These are phyloP conservation scores for Corapipo altera DNA, from an alignment of 2,113 vertebrate genomes.

Conservation along the genomic window DNA sequence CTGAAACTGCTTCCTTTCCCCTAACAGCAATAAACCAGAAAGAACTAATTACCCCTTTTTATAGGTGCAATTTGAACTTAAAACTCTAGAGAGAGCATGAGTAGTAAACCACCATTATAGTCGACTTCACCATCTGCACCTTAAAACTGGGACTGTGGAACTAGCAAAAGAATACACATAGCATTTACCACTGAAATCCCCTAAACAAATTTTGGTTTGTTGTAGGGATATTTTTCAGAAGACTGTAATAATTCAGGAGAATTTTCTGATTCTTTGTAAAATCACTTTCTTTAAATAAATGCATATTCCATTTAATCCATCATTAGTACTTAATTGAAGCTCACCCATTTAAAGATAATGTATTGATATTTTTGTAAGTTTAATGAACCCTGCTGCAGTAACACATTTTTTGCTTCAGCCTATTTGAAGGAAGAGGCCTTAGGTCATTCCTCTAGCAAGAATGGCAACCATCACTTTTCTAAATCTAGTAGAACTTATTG, in stretches of 20 bases:
- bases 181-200: not conserved
- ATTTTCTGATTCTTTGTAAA: not conserved
- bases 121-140: conserved; percentile 59
- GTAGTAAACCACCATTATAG: conserved; percentile 51
- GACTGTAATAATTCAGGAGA: not conserved
- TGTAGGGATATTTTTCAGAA: not conserved
- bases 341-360: not conserved
- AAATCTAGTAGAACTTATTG: not conserved
- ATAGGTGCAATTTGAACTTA: conserved; percentile 70
- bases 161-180: not conserved
- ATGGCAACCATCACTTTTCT: not conserved
- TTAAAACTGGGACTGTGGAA: conserved; percentile 45
- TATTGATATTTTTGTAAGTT: not conserved
- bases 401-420: not conserved
- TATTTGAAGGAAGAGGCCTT: not conserved
- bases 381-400: not conserved
- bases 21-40: conserved; percentile 65
- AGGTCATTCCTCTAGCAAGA: not conserved
- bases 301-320: not conserved
- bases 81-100: conserved; percentile 60
- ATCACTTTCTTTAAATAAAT: not conserved
- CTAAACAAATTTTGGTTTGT: not conserved
- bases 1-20: conserved; percentile 59
- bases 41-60: conserved; percentile 73
- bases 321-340: not conserved